Conservation (phyloP, 2,113 vertebrate species). For the Poicephalus meyeri region DNA sequence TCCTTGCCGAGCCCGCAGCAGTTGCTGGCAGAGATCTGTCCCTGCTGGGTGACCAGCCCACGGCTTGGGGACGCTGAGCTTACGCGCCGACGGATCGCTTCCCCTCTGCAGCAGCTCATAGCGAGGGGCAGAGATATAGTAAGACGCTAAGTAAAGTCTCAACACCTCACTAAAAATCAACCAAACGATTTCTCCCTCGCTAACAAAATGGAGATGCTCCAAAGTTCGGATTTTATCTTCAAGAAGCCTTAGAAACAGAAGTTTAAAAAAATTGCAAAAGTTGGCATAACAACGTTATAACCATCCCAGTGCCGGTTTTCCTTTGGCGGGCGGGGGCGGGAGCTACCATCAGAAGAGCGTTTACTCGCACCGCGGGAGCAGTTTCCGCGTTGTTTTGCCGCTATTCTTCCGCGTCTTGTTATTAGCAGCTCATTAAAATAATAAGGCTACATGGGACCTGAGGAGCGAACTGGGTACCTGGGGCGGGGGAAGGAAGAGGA, state of each 20-base stretch:
- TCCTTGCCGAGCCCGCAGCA: not conserved
- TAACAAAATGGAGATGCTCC: slow-evolving; percentile 3
- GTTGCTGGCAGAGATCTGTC: not conserved
- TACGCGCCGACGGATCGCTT: not conserved
- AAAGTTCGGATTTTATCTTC: not conserved
- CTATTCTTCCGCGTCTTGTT: not conserved
- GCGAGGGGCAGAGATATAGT: not conserved
- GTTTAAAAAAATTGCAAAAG: not conserved
- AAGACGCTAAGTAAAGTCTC: not conserved
- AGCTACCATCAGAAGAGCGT: not conserved
- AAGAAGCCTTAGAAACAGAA: not conserved
- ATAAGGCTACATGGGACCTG: not conserved
- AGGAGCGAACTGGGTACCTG: not conserved
- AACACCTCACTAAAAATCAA: not conserved
- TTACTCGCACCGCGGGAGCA: not conserved
- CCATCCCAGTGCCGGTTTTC: not conserved
- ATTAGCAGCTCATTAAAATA: slow-evolving; percentile 1
- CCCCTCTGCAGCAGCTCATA: not conserved
- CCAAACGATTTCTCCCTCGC: not conserved
- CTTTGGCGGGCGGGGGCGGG: not conserved
- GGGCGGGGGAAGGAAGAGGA: not conserved
- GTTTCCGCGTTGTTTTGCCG: not conserved
- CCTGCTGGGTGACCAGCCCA: not conserved
- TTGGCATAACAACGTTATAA: not conserved
- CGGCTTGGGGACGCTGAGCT: not conserved